Evolutionary conservation across 1,140 invertebrate genomes (phyloP).

Genomic region (Ganaspis sp.): DNA sequence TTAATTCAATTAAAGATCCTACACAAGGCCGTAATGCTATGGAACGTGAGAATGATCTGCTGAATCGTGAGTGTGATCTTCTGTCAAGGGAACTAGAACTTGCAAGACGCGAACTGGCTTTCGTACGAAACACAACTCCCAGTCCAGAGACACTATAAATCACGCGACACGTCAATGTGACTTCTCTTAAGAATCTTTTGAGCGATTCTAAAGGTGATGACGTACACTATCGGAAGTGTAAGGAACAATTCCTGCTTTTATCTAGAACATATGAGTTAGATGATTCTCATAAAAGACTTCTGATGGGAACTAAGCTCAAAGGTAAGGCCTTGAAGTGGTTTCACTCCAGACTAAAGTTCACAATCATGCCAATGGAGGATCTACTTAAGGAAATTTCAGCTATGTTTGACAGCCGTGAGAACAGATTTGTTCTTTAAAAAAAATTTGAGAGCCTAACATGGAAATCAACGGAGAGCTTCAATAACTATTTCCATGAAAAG

Average conservation of each 20-base stretch:
- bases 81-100: not conserved
- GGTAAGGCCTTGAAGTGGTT: constrained; percentile 41
- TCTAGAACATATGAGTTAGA: not conserved
- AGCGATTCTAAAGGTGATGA: constrained; percentile 6
- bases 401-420: constrained; percentile 38
- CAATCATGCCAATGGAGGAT: not conserved
- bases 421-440: constrained; percentile 25
- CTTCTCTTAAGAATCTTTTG: not conserved
- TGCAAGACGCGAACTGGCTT: not conserved
- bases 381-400: constrained; percentile 37
- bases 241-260: not conserved
- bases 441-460: constrained; percentile 40
- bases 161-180: not conserved
- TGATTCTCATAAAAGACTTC: not conserved
- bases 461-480: constrained; percentile 39
- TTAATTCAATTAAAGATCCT: not conserved
- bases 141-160: not conserved
- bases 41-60: not conserved
- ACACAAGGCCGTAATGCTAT: not conserved
- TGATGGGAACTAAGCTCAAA: constrained; percentile 34
- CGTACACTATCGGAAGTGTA: not conserved
- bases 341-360: constrained; percentile 35
- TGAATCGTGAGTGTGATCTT: not conserved
- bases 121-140: not conserved
- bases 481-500: constrained; percentile 50